Conservation (phyloP, 2,888 invertebrate species). For the Cerastis rubricosa region DNA sequence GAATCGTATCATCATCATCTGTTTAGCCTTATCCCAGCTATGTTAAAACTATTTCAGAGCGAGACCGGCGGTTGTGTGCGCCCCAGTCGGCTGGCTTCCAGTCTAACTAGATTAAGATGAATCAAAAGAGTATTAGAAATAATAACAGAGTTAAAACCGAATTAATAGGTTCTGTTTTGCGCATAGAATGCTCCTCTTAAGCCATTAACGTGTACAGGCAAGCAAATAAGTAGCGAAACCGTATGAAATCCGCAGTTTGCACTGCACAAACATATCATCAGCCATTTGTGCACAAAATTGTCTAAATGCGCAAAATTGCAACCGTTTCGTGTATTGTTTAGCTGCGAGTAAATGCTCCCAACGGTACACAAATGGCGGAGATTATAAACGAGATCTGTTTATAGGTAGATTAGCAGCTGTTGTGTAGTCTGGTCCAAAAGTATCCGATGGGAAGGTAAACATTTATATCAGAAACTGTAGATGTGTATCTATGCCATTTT, state of each 20-base stretch:
- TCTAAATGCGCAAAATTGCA: conserved; percentile 47
- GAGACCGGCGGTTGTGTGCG: background rate
- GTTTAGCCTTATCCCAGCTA: background rate
- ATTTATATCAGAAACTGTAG: background rate
- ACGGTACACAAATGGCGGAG: conserved; percentile 31
- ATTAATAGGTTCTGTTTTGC: background rate
- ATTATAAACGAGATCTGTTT: conserved; percentile 30
- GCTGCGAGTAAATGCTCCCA: conserved; percentile 40
- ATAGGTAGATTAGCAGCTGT: conserved; percentile 15
- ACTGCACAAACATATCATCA: conserved; percentile 18
- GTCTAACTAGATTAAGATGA: background rate
- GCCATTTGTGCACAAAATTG: conserved; percentile 25
- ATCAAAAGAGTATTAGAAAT: background rate
- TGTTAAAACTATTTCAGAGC: background rate
- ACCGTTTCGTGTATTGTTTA: conserved; percentile 22
- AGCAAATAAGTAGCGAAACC: conserved; percentile 4
- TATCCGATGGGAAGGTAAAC: background rate
- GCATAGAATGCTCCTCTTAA: background rate
- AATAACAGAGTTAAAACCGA: background rate
- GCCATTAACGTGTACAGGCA: background rate
- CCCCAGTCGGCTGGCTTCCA: background rate
- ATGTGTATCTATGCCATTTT: too few species aligned
- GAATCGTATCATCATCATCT: background rate
- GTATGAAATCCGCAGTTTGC: background rate
- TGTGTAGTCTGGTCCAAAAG: background rate